These are phyloP conservation scores for Cataglyphis hispanica DNA, from an alignment of 1,140 invertebrate genomes.

Conservation along the genomic window DNA sequence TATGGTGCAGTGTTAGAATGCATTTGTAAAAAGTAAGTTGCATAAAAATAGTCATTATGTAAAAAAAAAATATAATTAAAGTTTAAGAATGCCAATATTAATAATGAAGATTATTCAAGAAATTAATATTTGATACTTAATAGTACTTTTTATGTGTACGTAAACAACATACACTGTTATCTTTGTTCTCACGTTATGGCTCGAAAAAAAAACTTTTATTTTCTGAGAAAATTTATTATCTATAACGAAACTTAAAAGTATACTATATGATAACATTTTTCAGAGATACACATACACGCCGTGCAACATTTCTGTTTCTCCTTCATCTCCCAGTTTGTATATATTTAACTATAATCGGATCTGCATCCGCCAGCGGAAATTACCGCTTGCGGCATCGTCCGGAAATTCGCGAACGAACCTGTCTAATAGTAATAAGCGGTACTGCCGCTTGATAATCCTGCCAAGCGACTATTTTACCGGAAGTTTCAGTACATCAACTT, in stretches of 20 bases:
- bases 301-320: slow-evolving; percentile 3
- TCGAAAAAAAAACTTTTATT: background rate
- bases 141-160: background rate
- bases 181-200: background rate
- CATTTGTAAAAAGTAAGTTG: background rate
- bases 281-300: background rate
- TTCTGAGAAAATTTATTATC: background rate
- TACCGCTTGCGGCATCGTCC: slow-evolving; percentile 80
- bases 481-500: slow-evolving; percentile 23
- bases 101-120: slow-evolving; percentile 28
- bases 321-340: slow-evolving; percentile 48
- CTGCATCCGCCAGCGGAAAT: slow-evolving; percentile 82
- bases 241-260: background rate
- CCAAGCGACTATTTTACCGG: slow-evolving; percentile 1
- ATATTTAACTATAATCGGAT: slow-evolving; percentile 74
- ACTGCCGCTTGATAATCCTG: slow-evolving; percentile 43
- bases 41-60: slow-evolving; percentile 16
- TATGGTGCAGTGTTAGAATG: background rate
- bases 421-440: slow-evolving; percentile 79
- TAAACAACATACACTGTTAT: background rate
- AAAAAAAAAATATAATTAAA: background rate
- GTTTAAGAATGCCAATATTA: background rate
- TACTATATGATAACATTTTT: background rate
- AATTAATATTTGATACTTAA: background rate
- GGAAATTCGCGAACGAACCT: slow-evolving; percentile 82